Conservation (phyloP, 2,113 vertebrate species). For the Phainopepla nitens region DNA sequence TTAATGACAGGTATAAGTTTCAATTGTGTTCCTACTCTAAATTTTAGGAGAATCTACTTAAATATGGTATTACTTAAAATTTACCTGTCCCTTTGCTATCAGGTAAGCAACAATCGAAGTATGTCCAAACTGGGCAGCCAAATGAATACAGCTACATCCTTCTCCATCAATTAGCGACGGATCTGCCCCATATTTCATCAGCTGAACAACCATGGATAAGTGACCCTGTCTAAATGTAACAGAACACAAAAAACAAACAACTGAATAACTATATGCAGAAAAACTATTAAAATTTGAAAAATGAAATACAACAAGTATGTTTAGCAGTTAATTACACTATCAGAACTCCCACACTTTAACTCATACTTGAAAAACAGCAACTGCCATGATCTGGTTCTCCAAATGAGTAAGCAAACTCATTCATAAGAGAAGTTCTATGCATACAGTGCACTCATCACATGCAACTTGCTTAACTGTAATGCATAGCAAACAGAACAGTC, state of each 20-base stretch:
- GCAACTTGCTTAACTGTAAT: not conserved
- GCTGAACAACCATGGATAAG: conserved; percentile 98
- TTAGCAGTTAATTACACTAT: not conserved
- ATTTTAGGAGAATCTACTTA: not conserved
- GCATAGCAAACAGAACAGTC: not conserved
- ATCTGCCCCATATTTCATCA: conserved; percentile 96
- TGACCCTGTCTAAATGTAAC: conserved; percentile 89
- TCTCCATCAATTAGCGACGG: conserved; percentile 97
- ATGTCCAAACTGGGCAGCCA: conserved; percentile 98
- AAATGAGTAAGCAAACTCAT: not conserved
- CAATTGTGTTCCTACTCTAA: not conserved
- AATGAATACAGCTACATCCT: conserved; percentile 96
- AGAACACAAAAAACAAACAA: conserved; percentile 42
- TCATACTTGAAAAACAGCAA: not conserved
- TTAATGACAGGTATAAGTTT: not conserved
- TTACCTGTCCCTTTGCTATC: conserved; percentile 98
- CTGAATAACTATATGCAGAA: not conserved
- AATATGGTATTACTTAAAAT: not conserved
- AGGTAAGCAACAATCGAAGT: conserved; percentile 99
- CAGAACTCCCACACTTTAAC: not conserved
- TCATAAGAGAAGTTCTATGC: not conserved
- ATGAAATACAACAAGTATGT: not conserved
- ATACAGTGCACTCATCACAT: not conserved
- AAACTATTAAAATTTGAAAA: not conserved
- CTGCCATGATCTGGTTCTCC: not conserved